Percentiles rank a stretch among this genome's conserved stretches.
phyloP scores from a whole-genome alignment of 92 coral and sea anemone species.

The Epizoanthus ramosus region DNA sequence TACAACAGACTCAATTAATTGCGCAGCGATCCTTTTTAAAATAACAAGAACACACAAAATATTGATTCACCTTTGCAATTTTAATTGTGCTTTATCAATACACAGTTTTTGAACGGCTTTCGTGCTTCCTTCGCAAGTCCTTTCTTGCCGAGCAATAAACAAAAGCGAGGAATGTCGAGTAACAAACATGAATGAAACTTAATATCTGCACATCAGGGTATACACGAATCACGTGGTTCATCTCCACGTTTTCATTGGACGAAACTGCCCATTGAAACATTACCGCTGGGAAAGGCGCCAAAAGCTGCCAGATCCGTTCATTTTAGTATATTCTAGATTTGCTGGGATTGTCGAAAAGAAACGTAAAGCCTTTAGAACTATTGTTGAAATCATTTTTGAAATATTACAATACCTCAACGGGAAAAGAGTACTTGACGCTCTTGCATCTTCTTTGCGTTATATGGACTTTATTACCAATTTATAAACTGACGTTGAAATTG shows the following conservation, averaged over 20 bases:
- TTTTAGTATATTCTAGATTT: not conserved
- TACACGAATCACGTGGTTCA: slow-evolving; percentile 7
- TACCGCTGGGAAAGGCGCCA: slow-evolving; percentile 1
- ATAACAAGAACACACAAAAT: not conserved
- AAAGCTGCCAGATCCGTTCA: not conserved
- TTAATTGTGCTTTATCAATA: not conserved
- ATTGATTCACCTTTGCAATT: not conserved
- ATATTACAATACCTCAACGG: not conserved
- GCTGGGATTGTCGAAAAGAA: not conserved
- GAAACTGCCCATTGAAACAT: not conserved
- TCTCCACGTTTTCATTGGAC: slow-evolving; percentile 5
- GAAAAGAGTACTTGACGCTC: not conserved
- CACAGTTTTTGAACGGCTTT: not conserved
- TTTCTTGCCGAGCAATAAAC: not conserved
- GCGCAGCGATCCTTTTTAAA: too few relatives aligned
- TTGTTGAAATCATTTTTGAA: not conserved
- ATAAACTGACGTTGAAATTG: too few relatives aligned
- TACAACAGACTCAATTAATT: too few relatives aligned
- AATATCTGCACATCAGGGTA: not conserved
- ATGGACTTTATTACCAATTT: too few relatives aligned
- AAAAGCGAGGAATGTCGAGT: not conserved
- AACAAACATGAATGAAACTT: slow-evolving; percentile 2
- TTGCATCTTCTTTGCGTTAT: not conserved
- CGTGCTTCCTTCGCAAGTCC: not conserved
- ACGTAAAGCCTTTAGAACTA: too few relatives aligned